These are phyloP conservation scores for Laupala kohalensis DNA, from an alignment of 1,140 invertebrate species.

Conservation along the genomic window DNA sequence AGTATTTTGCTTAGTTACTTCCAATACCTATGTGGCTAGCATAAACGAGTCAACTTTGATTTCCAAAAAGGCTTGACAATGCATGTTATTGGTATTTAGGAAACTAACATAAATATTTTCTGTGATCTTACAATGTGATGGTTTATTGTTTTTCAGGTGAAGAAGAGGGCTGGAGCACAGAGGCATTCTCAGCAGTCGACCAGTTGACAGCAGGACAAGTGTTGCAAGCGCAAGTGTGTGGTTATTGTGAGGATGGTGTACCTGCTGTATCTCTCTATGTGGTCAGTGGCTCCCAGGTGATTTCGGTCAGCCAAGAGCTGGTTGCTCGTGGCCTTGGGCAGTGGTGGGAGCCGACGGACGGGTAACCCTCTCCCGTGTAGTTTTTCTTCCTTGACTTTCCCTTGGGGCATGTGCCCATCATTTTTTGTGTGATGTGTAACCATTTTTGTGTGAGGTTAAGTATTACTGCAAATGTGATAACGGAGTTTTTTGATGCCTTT, in stretches of 20 bases:
- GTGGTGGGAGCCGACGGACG: conserved; percentile 31
- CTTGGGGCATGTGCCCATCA: not conserved
- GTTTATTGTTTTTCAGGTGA: conserved; percentile 12
- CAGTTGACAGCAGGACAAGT: conserved; percentile 63
- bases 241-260: conserved; percentile 59
- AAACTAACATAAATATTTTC: too few relatives aligned
- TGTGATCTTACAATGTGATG: conserved; percentile 9
- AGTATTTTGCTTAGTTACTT: too few relatives aligned
- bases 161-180: conserved; percentile 50
- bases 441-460: too few relatives aligned
- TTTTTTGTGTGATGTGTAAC: not conserved
- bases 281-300: conserved; percentile 52
- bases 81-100: too few relatives aligned
- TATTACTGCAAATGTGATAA: not conserved
- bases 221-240: conserved; percentile 74
- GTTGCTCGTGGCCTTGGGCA: conserved; percentile 49
- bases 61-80: too few relatives aligned
- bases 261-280: conserved; percentile 69
- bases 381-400: not conserved
- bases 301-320: conserved; percentile 52
- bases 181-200: conserved; percentile 59
- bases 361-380: conserved; percentile 1
- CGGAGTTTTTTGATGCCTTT: not conserved
- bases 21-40: too few relatives aligned
- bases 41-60: too few relatives aligned